Conservation (phyloP, 1,140 invertebrate genomes). For the Trachelipus rathkii region DNA sequence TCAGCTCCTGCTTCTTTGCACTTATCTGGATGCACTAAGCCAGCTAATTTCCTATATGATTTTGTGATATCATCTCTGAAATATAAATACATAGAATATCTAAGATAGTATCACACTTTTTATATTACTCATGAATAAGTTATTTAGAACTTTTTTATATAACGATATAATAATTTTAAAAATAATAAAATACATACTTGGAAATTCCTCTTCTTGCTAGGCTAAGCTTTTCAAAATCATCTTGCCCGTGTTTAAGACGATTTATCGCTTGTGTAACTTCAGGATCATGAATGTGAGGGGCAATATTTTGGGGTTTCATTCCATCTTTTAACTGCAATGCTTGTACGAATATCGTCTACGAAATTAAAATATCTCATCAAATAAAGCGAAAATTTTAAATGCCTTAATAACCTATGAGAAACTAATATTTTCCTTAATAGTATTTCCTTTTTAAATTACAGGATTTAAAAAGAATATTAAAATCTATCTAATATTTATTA, state of each 20-base stretch:
- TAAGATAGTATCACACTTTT: too few relatives aligned
- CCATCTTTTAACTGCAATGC: constrained; percentile 37
- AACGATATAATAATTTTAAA: too few relatives aligned
- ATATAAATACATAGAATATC: too few relatives aligned
- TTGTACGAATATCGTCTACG: constrained; percentile 33
- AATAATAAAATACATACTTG: too few relatives aligned
- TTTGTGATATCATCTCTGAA: constrained; percentile 56
- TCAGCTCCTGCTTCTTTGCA: constrained; percentile 54
- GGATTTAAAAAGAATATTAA: too few relatives aligned
- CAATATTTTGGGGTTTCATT: constrained; percentile 7
- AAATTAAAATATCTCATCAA: background rate
- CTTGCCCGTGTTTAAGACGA: constrained; percentile 29
- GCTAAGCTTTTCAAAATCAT: constrained; percentile 43
- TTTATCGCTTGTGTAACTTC: constrained; percentile 33
- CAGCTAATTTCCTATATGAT: constrained; percentile 53
- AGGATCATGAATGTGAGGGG: background rate
- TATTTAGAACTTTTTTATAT: too few relatives aligned
- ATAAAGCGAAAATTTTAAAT: background rate
- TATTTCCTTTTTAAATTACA: too few relatives aligned
- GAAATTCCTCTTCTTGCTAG: too few relatives aligned
- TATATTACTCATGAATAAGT: too few relatives aligned
- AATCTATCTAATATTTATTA: too few relatives aligned
- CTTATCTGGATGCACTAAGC: constrained; percentile 56
- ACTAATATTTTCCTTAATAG: too few relatives aligned
- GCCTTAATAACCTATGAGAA: too few relatives aligned